phyloP scores from a whole-genome alignment of 2,888 invertebrate genomes.

The Clanis bilineata region DNA sequence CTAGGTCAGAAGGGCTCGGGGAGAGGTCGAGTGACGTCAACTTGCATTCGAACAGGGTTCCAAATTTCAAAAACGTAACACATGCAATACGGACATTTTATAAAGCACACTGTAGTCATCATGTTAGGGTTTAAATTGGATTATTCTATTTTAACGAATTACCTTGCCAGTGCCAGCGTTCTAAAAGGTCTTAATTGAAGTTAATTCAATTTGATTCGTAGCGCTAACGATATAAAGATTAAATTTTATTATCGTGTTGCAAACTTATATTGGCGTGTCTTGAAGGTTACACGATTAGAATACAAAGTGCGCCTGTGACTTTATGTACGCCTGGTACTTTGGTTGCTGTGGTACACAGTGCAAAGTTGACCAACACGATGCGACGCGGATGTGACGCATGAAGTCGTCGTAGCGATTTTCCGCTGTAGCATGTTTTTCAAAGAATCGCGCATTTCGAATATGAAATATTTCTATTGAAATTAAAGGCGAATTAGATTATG shows the following conservation, averaged over 20 bases:
- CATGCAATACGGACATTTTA: constrained; percentile 20
- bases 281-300: constrained; percentile 38
- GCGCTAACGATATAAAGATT: neutral
- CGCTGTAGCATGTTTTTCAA: neutral
- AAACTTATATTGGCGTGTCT: constrained; percentile 34
- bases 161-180: constrained; percentile 34
- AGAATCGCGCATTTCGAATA: too few relatives aligned
- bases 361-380: neutral
- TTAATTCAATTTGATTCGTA: constrained; percentile 21
- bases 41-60: constrained; percentile 53
- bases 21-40: constrained; percentile 56
- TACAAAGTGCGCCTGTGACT: constrained; percentile 34
- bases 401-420: neutral
- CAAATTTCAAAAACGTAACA: constrained; percentile 30
- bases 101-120: constrained; percentile 33
- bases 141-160: constrained; percentile 24
- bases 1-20: constrained; percentile 68
- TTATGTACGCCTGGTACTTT: constrained; percentile 36
- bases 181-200: constrained; percentile 36
- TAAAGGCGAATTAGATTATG: too few relatives aligned
- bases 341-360: neutral
- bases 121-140: constrained; percentile 36
- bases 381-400: too few relatives aligned
- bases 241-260: constrained; percentile 26
- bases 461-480: too few relatives aligned